These are phyloP conservation scores for Pheosia tremula DNA, from an alignment of 2,888 invertebrate species.

Conservation along the genomic window DNA sequence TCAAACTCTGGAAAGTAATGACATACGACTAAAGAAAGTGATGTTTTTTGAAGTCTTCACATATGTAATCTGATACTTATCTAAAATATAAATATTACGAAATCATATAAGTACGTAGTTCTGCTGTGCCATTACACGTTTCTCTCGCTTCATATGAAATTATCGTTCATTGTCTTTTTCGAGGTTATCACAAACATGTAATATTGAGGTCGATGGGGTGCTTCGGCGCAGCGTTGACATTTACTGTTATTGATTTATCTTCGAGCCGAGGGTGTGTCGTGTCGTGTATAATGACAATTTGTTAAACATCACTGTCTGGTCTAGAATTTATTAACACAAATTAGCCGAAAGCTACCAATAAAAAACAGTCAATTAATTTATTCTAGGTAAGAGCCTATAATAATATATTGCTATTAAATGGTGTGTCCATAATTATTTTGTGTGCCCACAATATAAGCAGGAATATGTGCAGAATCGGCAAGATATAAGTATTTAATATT, in stretches of 20 bases:
- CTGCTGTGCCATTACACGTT: neutral
- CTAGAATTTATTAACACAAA: conserved; percentile 20
- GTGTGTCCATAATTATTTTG: too few species aligned
- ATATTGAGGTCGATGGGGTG: conserved; percentile 30
- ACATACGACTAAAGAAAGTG: too few species aligned
- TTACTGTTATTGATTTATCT: conserved; percentile 38
- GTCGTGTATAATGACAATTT: conserved; percentile 39
- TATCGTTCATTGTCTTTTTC: conserved; percentile 24
- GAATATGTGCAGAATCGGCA: too few species aligned
- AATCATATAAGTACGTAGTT: too few species aligned
- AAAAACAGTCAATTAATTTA: neutral
- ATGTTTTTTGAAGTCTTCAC: neutral
- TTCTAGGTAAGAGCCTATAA: too few species aligned
- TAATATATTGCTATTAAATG: too few species aligned
- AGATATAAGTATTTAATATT: neutral
- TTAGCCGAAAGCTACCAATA: neutral
- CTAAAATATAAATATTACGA: too few species aligned
- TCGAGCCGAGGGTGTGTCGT: conserved; percentile 42
- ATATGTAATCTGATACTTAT: neutral
- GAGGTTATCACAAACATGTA: conserved; percentile 31
- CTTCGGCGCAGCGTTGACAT: conserved; percentile 28
- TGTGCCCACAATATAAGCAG: too few species aligned
- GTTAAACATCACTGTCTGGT: conserved; percentile 25
- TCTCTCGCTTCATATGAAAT: conserved; percentile 9
- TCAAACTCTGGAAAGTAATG: too few species aligned